Conservation (phyloP, 2,888 invertebrate genomes). For the Erebia epiphron region DNA sequence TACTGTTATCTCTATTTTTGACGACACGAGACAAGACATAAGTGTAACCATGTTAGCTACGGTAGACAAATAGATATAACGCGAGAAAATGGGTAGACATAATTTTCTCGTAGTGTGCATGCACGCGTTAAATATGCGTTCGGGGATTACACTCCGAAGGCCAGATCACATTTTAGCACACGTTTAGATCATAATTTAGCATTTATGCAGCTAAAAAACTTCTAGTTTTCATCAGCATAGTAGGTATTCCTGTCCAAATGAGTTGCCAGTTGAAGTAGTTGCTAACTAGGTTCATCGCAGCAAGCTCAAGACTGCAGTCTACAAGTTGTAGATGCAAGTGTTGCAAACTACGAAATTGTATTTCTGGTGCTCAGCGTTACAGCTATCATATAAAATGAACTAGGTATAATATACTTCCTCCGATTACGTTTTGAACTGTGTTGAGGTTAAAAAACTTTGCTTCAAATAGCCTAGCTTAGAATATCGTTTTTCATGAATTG, state of each 20-base stretch:
- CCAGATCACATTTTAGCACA: no score
- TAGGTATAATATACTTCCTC: neutral
- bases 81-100: no score
- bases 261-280: slow-evolving; percentile 15
- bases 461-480: no score
- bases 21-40: no score
- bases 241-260: slow-evolving; percentile 1
- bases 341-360: slow-evolving; percentile 30
- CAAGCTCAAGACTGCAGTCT: slow-evolving; percentile 33
- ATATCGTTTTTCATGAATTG: neutral
- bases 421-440: neutral
- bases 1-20: no score
- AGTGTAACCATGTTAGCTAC: no score
- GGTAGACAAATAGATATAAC: no score
- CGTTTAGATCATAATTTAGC: neutral
- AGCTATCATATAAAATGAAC: slow-evolving; percentile 5
- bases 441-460: no score
- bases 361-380: slow-evolving; percentile 21
- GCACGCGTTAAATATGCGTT: no score
- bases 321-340: slow-evolving; percentile 23
- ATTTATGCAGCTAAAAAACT: neutral
- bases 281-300: slow-evolving; percentile 33
- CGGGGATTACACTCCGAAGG: no score
- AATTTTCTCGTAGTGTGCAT: no score
- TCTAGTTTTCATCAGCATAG: slow-evolving; percentile 3